phyloP scores from a whole-genome alignment of 37 sponge, comb jelly and placozoan species.

The Tethya wilhelma region DNA sequence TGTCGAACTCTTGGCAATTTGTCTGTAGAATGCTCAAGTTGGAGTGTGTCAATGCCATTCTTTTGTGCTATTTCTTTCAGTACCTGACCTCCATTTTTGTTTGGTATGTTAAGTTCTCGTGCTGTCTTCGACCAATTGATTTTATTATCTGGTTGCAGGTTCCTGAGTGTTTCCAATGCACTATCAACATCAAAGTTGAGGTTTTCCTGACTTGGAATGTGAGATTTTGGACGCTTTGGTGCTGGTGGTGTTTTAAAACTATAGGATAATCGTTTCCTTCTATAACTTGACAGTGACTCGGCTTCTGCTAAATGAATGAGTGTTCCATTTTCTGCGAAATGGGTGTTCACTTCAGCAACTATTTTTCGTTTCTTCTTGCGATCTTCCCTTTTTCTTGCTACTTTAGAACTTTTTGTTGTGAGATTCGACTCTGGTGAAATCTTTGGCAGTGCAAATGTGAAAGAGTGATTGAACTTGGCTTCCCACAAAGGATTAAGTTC shows the following conservation, averaged over 20 bases:
- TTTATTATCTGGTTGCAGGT: neutral
- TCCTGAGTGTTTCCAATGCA: conserved; percentile 4
- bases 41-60: conserved; percentile 4
- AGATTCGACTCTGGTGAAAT: neutral
- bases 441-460: neutral
- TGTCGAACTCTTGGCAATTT: neutral
- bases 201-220: neutral
- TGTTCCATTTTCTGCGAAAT: neutral
- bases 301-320: neutral
- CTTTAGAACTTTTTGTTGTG: neutral
- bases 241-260: neutral
- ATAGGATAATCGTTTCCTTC: neutral
- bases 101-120: neutral
- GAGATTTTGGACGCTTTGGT: neutral
- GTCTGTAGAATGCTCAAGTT: no score
- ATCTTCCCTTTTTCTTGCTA: neutral
- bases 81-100: conserved; percentile 16
- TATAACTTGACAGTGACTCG: conserved; percentile 8
- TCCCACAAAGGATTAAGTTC: neutral
- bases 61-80: conserved; percentile 7
- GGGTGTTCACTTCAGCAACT: neutral
- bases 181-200: neutral
- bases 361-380: neutral
- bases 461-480: neutral
- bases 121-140: neutral